Evolutionary conservation across 2,797 vertebrate species (phyloP), one percentile per base, ranked within the genome.

Genomic region (Hipposideros larvatus): DNA sequence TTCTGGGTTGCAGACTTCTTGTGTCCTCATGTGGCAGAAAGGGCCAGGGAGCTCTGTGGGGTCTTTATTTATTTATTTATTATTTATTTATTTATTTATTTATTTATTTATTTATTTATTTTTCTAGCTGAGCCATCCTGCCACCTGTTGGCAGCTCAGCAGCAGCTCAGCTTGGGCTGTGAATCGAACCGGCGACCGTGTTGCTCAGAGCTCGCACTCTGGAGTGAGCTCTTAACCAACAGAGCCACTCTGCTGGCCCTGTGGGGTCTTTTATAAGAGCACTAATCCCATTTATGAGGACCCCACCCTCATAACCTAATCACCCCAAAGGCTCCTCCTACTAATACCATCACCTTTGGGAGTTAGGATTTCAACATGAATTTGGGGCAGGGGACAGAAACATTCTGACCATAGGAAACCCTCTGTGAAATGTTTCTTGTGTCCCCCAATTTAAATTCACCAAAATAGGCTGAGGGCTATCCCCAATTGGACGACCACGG

Each of bases 391-490:
- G 13, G 7, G 16, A 48, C n/a, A n/a, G 28, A 88, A 37, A 55
- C 24, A 41, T 84, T 55, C 63, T 71, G 59, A 84, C 46, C 24
- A 46, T 83, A 83, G 22, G 22, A 80, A 75, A 51, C 26, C 21
- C 19, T 85, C 53, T 91, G 37, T 13, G 86, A 94, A 90, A 57
- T 31, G 11, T 63, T 78, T 34, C 77, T 91, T 79, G 28, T 46
- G 31, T 80, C 31, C 46, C 74, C 13, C 9, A 22, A 48, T 91
- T 95, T 96, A 95, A 74, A 87, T 31, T 7, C 59, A n/a, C 41
- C 41, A 84, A 88, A 94, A 90, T 70, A 65, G 65, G 31, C 68
- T 61, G 43, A 94, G 59, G 3, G 4, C 21, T 80, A 22, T 22
- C 11, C 21, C 3, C 19, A 48, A 21, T 37, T 63, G 48, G 34